Evolutionary conservation across 2,888 invertebrate species (phyloP).

Genomic region (Troides aeacus): DNA sequence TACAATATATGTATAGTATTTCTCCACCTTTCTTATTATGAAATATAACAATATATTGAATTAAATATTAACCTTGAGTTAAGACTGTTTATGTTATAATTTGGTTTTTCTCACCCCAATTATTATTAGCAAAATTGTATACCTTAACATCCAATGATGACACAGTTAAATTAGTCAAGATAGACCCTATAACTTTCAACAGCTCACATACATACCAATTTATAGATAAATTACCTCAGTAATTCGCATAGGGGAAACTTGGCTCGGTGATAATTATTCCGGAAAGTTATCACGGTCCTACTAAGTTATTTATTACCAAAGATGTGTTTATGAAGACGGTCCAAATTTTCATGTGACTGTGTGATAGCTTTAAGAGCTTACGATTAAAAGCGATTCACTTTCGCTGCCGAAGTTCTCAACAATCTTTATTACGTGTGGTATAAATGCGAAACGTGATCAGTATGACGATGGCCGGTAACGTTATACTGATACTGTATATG

Average conservation of each 20-base stretch:
- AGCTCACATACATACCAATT: background rate
- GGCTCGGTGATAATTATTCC: conserved; percentile 45
- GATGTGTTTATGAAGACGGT: conserved; percentile 36
- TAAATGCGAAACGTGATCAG: conserved; percentile 18
- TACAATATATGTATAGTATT: too few species aligned
- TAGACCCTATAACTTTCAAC: conserved; percentile 2
- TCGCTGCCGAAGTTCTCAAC: conserved; percentile 15
- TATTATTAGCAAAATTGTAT: background rate
- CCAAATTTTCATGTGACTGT: conserved; percentile 36
- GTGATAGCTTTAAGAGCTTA: background rate
- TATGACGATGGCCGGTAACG: conserved; percentile 21
- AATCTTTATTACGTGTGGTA: conserved; percentile 17
- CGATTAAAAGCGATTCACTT: conserved; percentile 20
- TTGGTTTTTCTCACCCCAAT: background rate
- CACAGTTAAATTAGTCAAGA: too few species aligned
- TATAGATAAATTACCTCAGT: conserved; percentile 23
- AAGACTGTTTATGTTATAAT: background rate
- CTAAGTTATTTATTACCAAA: conserved; percentile 41
- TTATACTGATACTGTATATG: conserved; percentile 14
- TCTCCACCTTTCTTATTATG: too few species aligned
- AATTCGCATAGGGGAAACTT: conserved; percentile 27
- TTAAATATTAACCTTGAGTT: too few species aligned
- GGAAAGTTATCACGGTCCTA: conserved; percentile 43
- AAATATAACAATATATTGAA: too few species aligned
- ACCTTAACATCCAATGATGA: background rate